Percentiles rank a stretch among this genome's conserved stretches.
Evolutionary conservation across 2,888 invertebrate species (phyloP).

Genomic region (Hemicrepidius hirtus): DNA sequence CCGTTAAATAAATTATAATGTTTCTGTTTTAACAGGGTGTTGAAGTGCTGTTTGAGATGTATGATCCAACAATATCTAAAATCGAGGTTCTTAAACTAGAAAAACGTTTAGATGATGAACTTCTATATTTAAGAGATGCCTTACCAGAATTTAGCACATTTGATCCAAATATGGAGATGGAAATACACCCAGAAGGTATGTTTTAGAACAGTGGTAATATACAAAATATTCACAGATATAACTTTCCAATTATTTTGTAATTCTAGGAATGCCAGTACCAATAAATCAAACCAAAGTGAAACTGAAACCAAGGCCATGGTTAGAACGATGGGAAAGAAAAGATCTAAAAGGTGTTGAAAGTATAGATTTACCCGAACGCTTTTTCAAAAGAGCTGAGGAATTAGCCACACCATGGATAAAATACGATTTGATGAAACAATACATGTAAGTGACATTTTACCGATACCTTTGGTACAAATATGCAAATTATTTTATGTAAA

Average conservation of each 20-base stretch:
- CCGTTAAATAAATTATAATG: too few relatives aligned
- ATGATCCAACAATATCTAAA: slow-evolving; percentile 93
- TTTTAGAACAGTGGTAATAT: not conserved
- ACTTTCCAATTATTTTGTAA: not conserved
- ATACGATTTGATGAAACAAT: slow-evolving; percentile 95
- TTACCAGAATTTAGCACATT: slow-evolving; percentile 94
- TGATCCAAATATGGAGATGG: slow-evolving; percentile 92
- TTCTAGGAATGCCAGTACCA: slow-evolving; percentile 65
- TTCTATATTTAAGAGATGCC: slow-evolving; percentile 93
- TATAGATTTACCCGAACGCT: slow-evolving; percentile 65
- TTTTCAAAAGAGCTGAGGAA: slow-evolving; percentile 73
- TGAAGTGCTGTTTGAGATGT: slow-evolving; percentile 88
- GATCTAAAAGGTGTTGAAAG: slow-evolving; percentile 82
- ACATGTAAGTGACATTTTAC: slow-evolving; percentile 86
- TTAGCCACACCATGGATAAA: slow-evolving; percentile 87
- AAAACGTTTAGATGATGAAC: slow-evolving; percentile 91
- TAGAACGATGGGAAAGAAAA: slow-evolving; percentile 90
- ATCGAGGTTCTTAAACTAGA: slow-evolving; percentile 95
- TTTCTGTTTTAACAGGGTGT: slow-evolving; percentile 69
- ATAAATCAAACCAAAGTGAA: slow-evolving; percentile 75
- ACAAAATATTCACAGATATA: too few relatives aligned
- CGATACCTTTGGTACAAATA: too few relatives aligned
- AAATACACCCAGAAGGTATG: slow-evolving; percentile 83
- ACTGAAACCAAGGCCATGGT: slow-evolving; percentile 90
- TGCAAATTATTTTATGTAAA: too few relatives aligned